Conservation (phyloP, 2,888 invertebrate genomes). For the Uloborus plumipes region DNA sequence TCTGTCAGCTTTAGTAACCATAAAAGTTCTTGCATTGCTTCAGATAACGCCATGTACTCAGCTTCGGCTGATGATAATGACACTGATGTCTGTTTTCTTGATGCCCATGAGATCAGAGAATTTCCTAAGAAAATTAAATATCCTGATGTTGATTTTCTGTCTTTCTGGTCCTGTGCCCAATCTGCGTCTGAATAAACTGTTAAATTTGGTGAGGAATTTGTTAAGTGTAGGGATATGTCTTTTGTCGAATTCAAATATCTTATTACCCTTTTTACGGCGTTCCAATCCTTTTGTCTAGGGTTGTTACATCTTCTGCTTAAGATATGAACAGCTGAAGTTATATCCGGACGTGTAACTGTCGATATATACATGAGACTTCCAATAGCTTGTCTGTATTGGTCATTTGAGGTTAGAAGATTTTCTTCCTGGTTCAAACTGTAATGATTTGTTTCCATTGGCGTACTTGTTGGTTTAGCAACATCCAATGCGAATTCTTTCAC, state of each 20-base stretch:
- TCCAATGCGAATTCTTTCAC: no score
- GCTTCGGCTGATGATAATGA: neutral
- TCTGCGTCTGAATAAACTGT: neutral
- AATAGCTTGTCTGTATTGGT: neutral
- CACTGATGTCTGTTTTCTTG: neutral
- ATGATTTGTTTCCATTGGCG: neutral
- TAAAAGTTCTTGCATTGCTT: neutral
- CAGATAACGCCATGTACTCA: neutral
- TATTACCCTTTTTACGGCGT: neutral
- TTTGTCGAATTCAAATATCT: no score
- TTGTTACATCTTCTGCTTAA: neutral
- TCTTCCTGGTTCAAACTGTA: neutral
- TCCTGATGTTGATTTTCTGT: neutral
- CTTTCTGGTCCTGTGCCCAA: neutral
- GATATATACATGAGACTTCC: no score
- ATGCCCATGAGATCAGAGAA: neutral
- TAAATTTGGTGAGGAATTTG: neutral
- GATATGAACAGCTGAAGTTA: neutral
- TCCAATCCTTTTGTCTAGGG: neutral
- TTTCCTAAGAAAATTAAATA: neutral
- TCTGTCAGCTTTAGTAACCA: neutral
- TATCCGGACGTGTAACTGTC: no score
- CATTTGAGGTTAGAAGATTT: neutral
- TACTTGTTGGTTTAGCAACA: no score
- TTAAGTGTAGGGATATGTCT: neutral